A percentile compares a stretch with the other conserved stretches of the same genome.
These are phyloP conservation scores for Chelmon rostratus DNA, from an alignment of 2,797 vertebrate genomes.

Conservation along the genomic window DNA sequence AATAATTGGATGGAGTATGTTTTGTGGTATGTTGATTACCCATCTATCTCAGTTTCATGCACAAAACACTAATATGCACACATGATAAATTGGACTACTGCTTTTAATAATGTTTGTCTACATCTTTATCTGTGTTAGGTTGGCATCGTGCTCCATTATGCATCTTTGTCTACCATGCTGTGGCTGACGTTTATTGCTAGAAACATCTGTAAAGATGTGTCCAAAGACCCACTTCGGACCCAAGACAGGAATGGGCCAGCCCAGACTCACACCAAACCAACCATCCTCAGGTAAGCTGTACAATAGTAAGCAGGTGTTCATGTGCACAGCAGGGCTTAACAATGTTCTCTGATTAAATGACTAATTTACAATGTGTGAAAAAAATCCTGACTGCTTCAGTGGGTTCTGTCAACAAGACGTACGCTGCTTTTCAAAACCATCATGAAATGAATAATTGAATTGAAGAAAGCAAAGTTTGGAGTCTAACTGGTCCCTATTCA, in stretches of 20 bases:
- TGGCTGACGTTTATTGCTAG: conserved; percentile 94
- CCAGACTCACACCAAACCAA: conserved; percentile 66
- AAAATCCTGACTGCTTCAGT: background rate
- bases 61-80: background rate
- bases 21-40: background rate
- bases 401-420: background rate
- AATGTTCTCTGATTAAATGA: background rate
- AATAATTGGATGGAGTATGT: background rate
- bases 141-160: conserved; percentile 93
- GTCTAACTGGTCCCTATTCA: background rate
- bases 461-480: background rate
- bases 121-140: conserved; percentile 82
- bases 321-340: background rate
- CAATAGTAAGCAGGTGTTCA: background rate
- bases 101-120: background rate
- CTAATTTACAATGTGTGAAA: background rate
- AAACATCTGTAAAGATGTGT: conserved; percentile 94
- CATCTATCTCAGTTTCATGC: background rate
- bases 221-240: conserved; percentile 87
- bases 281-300: conserved; percentile 79
- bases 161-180: conserved; percentile 93
- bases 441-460: background rate
- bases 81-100: background rate
- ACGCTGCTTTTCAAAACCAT: background rate
- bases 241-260: conserved; percentile 83